phyloP scores from a whole-genome alignment of 2,888 invertebrate species.

The Epicampocera succincta region DNA sequence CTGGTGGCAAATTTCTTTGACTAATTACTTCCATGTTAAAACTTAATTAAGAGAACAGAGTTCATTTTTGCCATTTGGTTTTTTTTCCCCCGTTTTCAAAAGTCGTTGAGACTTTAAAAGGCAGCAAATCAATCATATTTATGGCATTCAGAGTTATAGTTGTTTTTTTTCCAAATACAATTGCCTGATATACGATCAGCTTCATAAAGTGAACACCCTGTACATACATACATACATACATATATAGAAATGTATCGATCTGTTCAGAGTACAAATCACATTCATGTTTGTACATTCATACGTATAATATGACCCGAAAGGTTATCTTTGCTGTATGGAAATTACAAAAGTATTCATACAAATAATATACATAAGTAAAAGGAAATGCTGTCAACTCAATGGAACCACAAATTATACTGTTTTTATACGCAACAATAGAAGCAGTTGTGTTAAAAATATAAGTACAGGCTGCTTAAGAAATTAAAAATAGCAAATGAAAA shows the following conservation, averaged over 20 bases:
- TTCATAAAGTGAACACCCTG: too few species aligned
- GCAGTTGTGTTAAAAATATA: background rate
- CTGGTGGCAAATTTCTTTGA: conserved; percentile 48
- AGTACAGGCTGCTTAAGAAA: background rate
- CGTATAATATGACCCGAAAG: conserved; percentile 19
- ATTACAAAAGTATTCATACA: conserved; percentile 17
- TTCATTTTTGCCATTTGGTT: too few species aligned
- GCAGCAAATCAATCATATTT: too few species aligned
- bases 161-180: too few species aligned
- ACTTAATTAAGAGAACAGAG: conserved; percentile 54
- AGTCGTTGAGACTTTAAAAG: too few species aligned
- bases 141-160: too few species aligned
- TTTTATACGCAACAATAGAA: background rate
- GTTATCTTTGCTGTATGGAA: conserved; percentile 43
- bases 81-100: too few species aligned
- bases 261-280: too few species aligned
- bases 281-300: too few species aligned
- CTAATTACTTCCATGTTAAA: conserved; percentile 63
- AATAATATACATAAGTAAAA: conserved; percentile 34
- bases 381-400: conserved; percentile 20
- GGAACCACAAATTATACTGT: conserved; percentile 8
- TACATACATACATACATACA: too few species aligned
- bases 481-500: background rate
- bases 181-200: too few species aligned
- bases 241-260: too few species aligned